These are phyloP conservation scores for Lepidurus packardi DNA, from an alignment of 1,140 invertebrate species.

Conservation along the genomic window DNA sequence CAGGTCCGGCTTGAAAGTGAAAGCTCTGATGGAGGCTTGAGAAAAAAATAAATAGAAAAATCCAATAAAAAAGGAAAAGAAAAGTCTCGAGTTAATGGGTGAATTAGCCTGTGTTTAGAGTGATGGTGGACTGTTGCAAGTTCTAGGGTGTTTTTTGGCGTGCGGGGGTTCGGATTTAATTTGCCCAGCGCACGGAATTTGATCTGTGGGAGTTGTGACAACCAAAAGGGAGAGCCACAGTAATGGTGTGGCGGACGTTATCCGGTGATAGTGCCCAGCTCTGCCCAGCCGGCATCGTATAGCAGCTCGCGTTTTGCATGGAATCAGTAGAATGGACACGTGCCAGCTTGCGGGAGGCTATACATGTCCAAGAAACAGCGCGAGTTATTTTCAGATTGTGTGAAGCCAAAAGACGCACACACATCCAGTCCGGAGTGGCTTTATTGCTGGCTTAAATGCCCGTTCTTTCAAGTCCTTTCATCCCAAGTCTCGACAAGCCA, in stretches of 20 bases:
- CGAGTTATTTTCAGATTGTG: constrained; percentile 22
- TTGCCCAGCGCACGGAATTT: neutral
- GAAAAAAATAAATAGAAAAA: neutral
- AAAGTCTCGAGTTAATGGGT: no score
- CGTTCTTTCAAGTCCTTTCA: constrained; percentile 15
- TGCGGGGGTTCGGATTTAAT: no score
- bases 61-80: no score
- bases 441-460: constrained; percentile 15
- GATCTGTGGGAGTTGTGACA: neutral
- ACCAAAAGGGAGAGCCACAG: neutral
- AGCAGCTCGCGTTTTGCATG: neutral
- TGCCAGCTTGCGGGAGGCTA: neutral
- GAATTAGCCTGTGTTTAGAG: no score
- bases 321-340: constrained; percentile 18
- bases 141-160: no score
- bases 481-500: neutral
- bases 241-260: constrained; percentile 1
- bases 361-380: neutral
- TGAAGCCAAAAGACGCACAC: constrained; percentile 17
- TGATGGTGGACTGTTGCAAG: no score
- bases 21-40: neutral
- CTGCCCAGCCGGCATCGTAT: neutral
- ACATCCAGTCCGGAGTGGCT: constrained; percentile 6
- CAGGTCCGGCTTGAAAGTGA: neutral
- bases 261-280: constrained; percentile 17